Evolutionary conservation across 2,888 invertebrate species (phyloP), one percentile per base, ranked within the genome.

Genomic region (Apantesis nais): DNA sequence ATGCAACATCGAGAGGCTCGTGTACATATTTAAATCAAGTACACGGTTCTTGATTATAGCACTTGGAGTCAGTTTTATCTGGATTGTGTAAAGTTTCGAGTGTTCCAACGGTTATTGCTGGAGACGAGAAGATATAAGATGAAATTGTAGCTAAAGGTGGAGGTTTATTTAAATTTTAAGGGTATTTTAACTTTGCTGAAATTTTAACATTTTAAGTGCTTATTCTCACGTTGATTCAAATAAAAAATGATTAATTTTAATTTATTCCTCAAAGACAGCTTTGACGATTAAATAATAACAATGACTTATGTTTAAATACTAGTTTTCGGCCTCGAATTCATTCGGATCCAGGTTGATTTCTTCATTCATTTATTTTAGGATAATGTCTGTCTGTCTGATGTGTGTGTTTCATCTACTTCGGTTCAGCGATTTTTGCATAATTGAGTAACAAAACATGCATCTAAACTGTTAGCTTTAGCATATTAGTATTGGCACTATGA

Each of bases 11-110:
- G 82, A 66, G 67, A 77, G 83, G 81, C 75, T 81, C 83, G 82
- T 87, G 86, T 89, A 86, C 88, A 88, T 89, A 92, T 92, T 91
- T 85, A 90, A 91, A 92, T 91, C 89, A 89, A 89, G 81, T 82
- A 87, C 87, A 88, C 77, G 83, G 75, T 76, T 84, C 87, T 87
- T 90, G 90, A 90, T 91, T 91, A 90, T 83, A 82, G 76, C 81
- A 83, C 74, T 67, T 71, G 66, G 77, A 82, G 78, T 80, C 79
- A 78, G 78, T 81, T 80, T 82, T 83, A 83, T 82, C 82, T 82
- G 79, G 81, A 82, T 82, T 78, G 81, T 81, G 73, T 74, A 81
- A 82, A 81, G 83, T 83, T 83, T 74, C 72, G 78, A 81, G 83
- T 82, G 79, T 72, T 73, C 62, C 76, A 77, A 80, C 70, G 74